Evolutionary conservation across 2,113 vertebrate genomes (phyloP).

Genomic region (Chaenogobius annularis): DNA sequence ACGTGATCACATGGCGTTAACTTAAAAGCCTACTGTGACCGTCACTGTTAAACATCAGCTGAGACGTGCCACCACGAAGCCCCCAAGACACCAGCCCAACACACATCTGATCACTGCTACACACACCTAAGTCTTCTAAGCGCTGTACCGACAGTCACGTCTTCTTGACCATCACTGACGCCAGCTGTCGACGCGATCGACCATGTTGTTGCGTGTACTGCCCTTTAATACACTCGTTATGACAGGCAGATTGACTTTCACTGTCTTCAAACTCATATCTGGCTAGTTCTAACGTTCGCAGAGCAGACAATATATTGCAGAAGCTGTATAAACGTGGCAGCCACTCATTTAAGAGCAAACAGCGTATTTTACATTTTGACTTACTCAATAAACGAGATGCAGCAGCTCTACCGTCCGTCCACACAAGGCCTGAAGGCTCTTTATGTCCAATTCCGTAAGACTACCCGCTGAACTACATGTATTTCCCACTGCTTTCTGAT

Average conservation of each 20-base stretch:
- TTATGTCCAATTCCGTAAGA: background rate
- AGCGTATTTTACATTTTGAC: background rate
- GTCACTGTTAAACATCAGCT: background rate
- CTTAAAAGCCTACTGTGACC: conserved; percentile 15
- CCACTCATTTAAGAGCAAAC: background rate
- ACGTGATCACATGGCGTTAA: conserved; percentile 67
- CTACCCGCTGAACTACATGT: rapidly evolving
- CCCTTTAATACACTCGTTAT: background rate
- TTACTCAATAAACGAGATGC: background rate
- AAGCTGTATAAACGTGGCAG: background rate
- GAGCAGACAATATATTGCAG: background rate
- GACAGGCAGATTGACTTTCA: background rate
- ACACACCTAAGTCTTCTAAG: no score
- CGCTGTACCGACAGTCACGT: conserved; percentile 35
- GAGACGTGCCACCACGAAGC: background rate
- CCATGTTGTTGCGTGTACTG: conserved; percentile 17
- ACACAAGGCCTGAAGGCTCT: background rate
- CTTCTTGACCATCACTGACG: conserved; percentile 24
- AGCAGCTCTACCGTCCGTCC: conserved; percentile 3
- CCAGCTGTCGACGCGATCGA: conserved; percentile 5
- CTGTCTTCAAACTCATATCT: background rate
- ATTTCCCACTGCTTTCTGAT: rapidly evolving
- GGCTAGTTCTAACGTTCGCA: background rate
- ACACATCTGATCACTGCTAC: no score
- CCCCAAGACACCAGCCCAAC: no score